These are phyloP conservation scores for Valencia hispanica DNA, from an alignment of 2,797 vertebrate species.

Conservation along the genomic window DNA sequence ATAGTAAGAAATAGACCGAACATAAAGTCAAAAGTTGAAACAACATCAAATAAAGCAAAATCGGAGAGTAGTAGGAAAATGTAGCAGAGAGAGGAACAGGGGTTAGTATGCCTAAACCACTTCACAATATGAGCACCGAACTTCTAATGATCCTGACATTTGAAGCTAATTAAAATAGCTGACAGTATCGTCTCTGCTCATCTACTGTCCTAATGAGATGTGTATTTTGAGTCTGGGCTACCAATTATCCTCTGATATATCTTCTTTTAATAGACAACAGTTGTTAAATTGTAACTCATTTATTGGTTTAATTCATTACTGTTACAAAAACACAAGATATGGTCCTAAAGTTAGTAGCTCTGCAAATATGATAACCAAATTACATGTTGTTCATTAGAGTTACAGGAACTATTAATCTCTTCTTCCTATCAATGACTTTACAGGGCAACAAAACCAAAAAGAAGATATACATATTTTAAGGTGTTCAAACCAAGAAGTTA, in stretches of 20 bases:
- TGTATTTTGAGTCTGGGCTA: not conserved
- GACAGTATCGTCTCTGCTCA: not conserved
- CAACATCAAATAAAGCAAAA: not conserved
- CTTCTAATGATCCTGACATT: not conserved
- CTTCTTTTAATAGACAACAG: not conserved
- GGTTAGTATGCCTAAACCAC: not conserved
- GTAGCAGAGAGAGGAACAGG: not conserved
- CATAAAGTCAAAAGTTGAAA: not conserved
- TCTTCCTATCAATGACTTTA: not conserved
- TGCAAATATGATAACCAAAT: not conserved
- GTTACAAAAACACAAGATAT: not conserved
- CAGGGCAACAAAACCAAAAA: not conserved
- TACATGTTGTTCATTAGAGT: not conserved
- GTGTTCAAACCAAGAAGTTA: not conserved
- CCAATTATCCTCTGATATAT: not conserved
- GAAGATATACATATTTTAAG: not conserved
- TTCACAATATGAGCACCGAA: not conserved
- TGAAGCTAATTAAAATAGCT: not conserved
- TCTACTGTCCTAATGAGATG: constrained; percentile 1
- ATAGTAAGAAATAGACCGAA: not conserved
- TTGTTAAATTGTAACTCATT: not conserved
- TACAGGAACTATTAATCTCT: not conserved
- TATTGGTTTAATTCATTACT: not conserved
- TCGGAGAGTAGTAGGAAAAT: too few relatives aligned
- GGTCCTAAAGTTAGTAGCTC: not conserved